Evolutionary conservation across 2,797 vertebrate genomes (phyloP).

Genomic region (Epinephelus malabaricus): DNA sequence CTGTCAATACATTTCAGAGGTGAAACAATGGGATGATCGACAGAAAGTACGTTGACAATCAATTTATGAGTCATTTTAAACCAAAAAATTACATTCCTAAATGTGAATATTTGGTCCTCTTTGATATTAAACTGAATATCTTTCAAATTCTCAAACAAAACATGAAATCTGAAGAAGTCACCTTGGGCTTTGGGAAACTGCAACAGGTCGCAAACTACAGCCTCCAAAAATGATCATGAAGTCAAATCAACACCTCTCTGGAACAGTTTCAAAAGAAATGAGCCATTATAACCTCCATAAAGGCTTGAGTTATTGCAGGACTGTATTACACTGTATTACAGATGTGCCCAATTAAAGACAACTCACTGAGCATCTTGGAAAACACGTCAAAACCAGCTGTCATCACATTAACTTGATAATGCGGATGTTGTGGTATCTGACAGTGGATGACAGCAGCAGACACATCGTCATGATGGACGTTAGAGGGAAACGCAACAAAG

Average conservation of each 20-base stretch:
- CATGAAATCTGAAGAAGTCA: neutral
- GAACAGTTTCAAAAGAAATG: neutral
- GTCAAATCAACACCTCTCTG: neutral
- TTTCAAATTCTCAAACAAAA: neutral
- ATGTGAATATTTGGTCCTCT: neutral
- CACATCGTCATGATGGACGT: slow-evolving; percentile 27
- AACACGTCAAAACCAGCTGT: slow-evolving; percentile 8
- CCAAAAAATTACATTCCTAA: neutral
- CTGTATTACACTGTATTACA: neutral
- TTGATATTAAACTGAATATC: neutral
- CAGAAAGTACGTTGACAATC: neutral
- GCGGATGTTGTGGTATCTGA: slow-evolving; percentile 54
- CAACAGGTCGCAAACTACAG: neutral
- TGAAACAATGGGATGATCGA: neutral
- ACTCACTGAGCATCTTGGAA: neutral
- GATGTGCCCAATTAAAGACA: neutral
- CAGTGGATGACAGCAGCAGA: slow-evolving; percentile 24
- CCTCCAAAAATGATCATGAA: neutral
- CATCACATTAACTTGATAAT: slow-evolving; percentile 26
- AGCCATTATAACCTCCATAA: neutral
- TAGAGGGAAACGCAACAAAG: slow-evolving; percentile 32
- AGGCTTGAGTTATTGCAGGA: neutral
- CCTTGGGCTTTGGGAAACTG: neutral
- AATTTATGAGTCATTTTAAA: neutral
- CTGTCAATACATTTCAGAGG: neutral